These are phyloP conservation scores for Sakesphorus luctuosus DNA, from an alignment of 2,113 vertebrate genomes.

Conservation along the genomic window DNA sequence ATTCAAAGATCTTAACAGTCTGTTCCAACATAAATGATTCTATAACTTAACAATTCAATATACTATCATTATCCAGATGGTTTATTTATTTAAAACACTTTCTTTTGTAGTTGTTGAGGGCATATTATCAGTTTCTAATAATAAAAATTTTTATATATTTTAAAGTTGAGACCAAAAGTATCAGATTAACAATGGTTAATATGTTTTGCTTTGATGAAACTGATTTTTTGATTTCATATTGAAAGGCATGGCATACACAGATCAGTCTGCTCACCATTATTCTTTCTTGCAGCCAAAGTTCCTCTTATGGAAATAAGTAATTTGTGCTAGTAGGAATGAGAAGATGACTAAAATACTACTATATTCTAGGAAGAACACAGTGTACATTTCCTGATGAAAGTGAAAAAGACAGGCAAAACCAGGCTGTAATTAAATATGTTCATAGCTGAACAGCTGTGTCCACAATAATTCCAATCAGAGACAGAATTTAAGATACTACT, in stretches of 20 bases:
- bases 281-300: not conserved
- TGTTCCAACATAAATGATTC: not conserved
- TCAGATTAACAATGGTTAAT: not conserved
- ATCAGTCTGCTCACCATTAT: not conserved
- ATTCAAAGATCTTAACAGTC: not conserved
- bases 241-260: not conserved
- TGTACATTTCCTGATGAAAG: not conserved
- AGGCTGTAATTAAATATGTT: not conserved
- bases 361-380: conserved; percentile 10
- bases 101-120: not conserved
- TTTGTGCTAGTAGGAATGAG: not conserved
- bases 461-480: not conserved
- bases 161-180: not conserved
- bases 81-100: not conserved
- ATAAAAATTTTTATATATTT: not conserved
- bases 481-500: not conserved
- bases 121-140: not conserved
- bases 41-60: not conserved
- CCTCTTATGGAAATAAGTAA: not conserved
- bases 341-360: not conserved
- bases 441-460: not conserved
- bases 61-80: not conserved
- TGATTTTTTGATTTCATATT: not conserved
- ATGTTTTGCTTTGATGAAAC: not conserved
- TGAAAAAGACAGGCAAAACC: not conserved